Base-by-base conservation (phyloP, 2,888 invertebrate genomes). In the Eupithecia dodoneata region DNA sequence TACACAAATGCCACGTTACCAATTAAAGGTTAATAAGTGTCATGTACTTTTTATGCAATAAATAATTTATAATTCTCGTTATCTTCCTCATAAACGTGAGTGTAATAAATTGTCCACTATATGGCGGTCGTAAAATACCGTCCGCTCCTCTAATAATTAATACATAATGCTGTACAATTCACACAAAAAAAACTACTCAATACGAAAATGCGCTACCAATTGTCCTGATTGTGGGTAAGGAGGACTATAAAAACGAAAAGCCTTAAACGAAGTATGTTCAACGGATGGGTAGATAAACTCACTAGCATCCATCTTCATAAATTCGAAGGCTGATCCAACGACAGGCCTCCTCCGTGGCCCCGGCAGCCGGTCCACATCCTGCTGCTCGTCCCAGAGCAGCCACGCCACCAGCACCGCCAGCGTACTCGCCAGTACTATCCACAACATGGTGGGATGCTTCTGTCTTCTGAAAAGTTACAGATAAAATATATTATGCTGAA, bases 271-370 rank as follows among this genome's bases (percentile, higher is more conserved):
- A 59, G 59, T 18, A 18, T 18, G 59, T 59, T n/a, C 30, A 30
- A 30, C 30, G 30, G 59, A 41, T 44, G n/a, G 9, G 18, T 45
- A 15, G 18, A 45, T 30, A 3, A 10, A 83, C 88, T 85, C 75
- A 88, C 88, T 76, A 6, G 86, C 70, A n/a, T 81, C 55, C 5
- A 80, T 76, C 0, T 83, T 82, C 0, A 90, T 0, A 45, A 92
- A 88, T 0, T 80, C 75, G 0, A 89, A 75, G 0, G 82, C 80
- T 42, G 81, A 82, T 18, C 93, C 88, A 10, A 92, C 71, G 45
- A 92, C 72, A 0, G 91, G 91, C 71, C 78, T 76, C 66, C 80
- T 81, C 0, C 84, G 82, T 0, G 93, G 93, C 0, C 92, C 91
- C 0, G 92, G 91, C 0, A 92, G 72, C 10, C 79, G 72, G 72